A percentile compares a stretch with the other conserved stretches of the same genome.
phyloP scores from a whole-genome alignment of 2,888 invertebrate species.

The Tholera decimalis region DNA sequence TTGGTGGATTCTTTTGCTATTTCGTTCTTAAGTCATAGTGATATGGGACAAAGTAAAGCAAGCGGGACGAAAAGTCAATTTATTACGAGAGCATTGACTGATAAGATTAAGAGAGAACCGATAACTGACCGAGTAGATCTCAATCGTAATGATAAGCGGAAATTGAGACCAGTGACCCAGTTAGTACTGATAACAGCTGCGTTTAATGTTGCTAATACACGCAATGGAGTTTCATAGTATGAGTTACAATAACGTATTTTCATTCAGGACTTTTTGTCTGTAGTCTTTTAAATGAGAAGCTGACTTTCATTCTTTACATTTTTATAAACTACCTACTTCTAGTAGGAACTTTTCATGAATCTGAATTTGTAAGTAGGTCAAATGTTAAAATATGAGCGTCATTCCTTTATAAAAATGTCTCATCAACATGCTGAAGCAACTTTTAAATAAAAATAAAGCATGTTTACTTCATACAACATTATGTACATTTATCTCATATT shows the following conservation, averaged over 20 bases:
- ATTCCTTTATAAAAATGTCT: neutral
- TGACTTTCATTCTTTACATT: neutral
- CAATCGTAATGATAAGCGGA: constrained; percentile 61
- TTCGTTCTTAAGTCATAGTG: neutral
- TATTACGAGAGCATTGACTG: constrained; percentile 60
- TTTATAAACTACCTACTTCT: too few relatives aligned
- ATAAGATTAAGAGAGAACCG: constrained; percentile 53
- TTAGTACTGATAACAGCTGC: constrained; percentile 56
- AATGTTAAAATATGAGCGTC: neutral
- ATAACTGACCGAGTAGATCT: constrained; percentile 59
- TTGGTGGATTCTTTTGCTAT: too few relatives aligned
- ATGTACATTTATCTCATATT: constrained; percentile 27
- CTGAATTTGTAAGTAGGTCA: too few relatives aligned
- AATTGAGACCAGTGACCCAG: constrained; percentile 60
- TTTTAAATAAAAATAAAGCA: constrained; percentile 2
- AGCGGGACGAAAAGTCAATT: constrained; percentile 38
- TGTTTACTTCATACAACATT: constrained; percentile 23
- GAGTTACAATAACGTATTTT: neutral
- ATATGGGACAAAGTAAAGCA: constrained; percentile 17
- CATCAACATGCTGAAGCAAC: constrained; percentile 8
- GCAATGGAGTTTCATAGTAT: constrained; percentile 24
- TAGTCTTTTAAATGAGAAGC: neutral
- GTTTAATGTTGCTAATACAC: constrained; percentile 57
- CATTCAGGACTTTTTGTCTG: neutral
- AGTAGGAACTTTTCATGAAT: too few relatives aligned